phyloP scores from a whole-genome alignment of 2,797 vertebrate species.

The Mus spretus region DNA sequence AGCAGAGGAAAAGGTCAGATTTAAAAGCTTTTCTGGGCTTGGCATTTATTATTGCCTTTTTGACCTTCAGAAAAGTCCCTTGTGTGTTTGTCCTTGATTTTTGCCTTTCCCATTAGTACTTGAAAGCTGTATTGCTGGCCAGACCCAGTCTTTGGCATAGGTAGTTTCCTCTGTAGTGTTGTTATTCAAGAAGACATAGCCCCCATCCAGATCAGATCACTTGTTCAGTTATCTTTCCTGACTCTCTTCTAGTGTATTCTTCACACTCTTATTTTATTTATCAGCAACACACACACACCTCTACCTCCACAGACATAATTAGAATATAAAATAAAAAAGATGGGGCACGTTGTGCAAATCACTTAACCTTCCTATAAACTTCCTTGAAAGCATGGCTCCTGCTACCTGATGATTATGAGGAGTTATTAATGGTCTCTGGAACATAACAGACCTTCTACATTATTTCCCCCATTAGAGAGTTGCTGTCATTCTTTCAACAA shows the following conservation, averaged over 20 bases:
- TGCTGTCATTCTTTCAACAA: background rate
- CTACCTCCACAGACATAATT: constrained; percentile 32
- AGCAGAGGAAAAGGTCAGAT: constrained; percentile 83
- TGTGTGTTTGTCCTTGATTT: constrained; percentile 80
- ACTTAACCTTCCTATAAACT: background rate
- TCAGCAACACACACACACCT: background rate
- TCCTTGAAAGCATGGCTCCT: background rate
- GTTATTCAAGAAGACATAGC: constrained; percentile 46
- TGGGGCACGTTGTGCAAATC: background rate
- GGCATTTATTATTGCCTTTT: constrained; percentile 84
- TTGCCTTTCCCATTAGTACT: constrained; percentile 77
- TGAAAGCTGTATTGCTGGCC: constrained; percentile 68
- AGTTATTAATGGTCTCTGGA: background rate
- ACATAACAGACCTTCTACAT: background rate
- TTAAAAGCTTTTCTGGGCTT: constrained; percentile 85
- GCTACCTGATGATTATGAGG: background rate
- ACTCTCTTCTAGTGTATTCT: constrained; percentile 29
- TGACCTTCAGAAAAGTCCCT: constrained; percentile 84
- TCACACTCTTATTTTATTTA: constrained; percentile 52
- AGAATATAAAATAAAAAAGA: constrained; percentile 40
- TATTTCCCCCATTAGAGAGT: background rate
- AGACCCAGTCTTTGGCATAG: constrained; percentile 45
- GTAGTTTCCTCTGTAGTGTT: constrained; percentile 50
- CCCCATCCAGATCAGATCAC: constrained; percentile 33
- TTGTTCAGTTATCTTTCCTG: constrained; percentile 18